Base-by-base conservation (phyloP, 2,888 invertebrate species). In the Platycheirus rosarum region DNA sequence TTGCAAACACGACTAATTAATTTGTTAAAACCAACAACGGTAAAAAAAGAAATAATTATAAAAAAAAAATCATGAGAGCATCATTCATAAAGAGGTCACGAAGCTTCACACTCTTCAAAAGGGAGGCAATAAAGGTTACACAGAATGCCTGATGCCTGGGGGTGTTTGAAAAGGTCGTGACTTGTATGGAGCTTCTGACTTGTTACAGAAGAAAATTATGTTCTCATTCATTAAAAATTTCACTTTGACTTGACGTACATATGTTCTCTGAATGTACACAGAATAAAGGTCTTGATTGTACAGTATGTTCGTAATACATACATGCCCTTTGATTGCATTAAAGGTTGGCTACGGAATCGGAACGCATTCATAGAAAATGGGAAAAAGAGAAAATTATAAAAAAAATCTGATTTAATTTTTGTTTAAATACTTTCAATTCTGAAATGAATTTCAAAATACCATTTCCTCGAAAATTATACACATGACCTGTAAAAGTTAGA, bases 1-100 rank as follows among this genome's bases (percentile, higher is more conserved):
- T 60, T 60, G 60, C 60, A 60, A 60, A 60, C 60, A 60, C 44
- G 60, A 60, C 60, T 60, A 60, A 60, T 60, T 60, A 60, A 44
- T 29, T 60, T 60, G 44, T 60, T 37, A 60, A 16, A 60, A 18
- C 1, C 29, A 60, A 57, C 29, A 32, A 55, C 40, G 40, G 23
- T 18, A 20, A 11, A 48, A n/a, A 26, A 2, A 20, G 29, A 60
- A 48, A 26, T 35, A 68, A 75, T 44, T 44, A 62, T 51, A 62
- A 51, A 48, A 44, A 14, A 35, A 60, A 18, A 26, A 26, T 7
- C 42, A 7, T 44, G 29, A 23, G 51, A 51, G 60, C 49, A 46
- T 32, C 20, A 42, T 40, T 42, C 66, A 32, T 35, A 51, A 66
- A 57, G 42, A 68, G 74, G 60, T 74, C 66, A 66, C 46, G 73